Conservation (phyloP, 2,113 vertebrate genomes). For the Gadus macrocephalus region DNA sequence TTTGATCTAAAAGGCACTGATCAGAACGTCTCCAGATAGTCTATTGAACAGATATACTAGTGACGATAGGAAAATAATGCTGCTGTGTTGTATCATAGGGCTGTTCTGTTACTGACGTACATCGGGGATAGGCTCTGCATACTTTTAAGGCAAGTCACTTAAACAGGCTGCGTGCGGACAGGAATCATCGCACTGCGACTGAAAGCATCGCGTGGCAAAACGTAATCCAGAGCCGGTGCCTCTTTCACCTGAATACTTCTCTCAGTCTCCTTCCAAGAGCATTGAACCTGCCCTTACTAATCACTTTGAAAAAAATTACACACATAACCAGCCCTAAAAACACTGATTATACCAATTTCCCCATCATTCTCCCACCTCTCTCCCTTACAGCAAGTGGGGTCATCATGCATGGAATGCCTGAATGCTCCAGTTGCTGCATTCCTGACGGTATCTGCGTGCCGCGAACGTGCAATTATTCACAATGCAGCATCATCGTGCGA, state of each 20-base stretch:
- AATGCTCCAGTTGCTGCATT: constrained; percentile 28
- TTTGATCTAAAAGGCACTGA: no score
- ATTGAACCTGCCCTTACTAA: constrained; percentile 21
- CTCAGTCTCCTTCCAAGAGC: constrained; percentile 7
- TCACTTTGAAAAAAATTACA: constrained; percentile 20
- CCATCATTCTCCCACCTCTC: not conserved
- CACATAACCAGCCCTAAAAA: constrained; percentile 1
- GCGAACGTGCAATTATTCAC: constrained; percentile 52
- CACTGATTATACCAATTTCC: constrained; percentile 33
- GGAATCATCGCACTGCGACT: constrained; percentile 3
- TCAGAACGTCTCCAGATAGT: no score
- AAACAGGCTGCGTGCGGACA: constrained; percentile 17
- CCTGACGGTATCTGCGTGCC: constrained; percentile 17
- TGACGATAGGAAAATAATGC: not conserved
- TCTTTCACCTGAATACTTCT: constrained; percentile 17
- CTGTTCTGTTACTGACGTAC: not conserved
- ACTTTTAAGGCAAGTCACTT: constrained; percentile 9
- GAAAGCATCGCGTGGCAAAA: constrained; percentile 18
- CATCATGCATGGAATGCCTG: constrained; percentile 38
- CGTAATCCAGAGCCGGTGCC: constrained; percentile 9
- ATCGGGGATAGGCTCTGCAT: not conserved
- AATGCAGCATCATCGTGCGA: constrained; percentile 7
- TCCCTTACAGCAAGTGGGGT: not conserved
- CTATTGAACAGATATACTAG: not conserved
- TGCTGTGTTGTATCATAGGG: not conserved